These are phyloP conservation scores for Megastigmus dorsalis DNA, from an alignment of 2,888 invertebrate genomes.

Conservation along the genomic window DNA sequence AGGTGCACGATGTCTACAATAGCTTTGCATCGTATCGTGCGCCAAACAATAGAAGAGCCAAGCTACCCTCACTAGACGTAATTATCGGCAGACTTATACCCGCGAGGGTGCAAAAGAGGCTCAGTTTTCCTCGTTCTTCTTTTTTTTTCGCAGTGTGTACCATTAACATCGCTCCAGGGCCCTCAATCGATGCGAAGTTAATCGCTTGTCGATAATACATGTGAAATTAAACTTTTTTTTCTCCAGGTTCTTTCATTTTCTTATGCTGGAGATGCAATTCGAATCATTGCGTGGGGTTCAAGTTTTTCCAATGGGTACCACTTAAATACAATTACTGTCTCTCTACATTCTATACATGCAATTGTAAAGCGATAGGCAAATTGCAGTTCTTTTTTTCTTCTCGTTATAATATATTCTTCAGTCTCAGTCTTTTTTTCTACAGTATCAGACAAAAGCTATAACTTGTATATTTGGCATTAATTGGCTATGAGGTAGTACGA, in stretches of 20 bases:
- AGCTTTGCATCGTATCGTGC: too few species aligned
- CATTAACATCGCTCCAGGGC: conserved; percentile 23
- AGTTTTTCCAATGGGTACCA: neutral
- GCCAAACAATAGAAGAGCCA: conserved; percentile 8
- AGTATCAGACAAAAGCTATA: too few species aligned
- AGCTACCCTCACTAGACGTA: neutral
- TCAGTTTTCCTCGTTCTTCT: too few species aligned
- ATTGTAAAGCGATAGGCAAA: neutral
- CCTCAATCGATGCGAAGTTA: conserved; percentile 34
- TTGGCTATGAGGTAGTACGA: neutral
- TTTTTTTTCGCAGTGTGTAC: conserved; percentile 17
- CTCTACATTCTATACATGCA: neutral
- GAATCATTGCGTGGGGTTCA: neutral
- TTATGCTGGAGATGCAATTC: neutral
- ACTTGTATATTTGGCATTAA: neutral
- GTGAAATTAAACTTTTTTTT: conserved; percentile 25
- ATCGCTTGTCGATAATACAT: conserved; percentile 42
- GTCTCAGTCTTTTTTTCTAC: too few species aligned
- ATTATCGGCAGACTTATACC: conserved; percentile 25
- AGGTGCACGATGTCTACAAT: too few species aligned
- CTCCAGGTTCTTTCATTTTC: neutral
- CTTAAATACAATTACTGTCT: neutral
- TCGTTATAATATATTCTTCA: neutral
- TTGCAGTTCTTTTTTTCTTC: neutral
- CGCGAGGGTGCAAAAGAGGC: conserved; percentile 15